A percentile compares a stretch with the other conserved stretches of the same genome.
These are phyloP conservation scores for Saccopteryx leptura DNA, from an alignment of 2,113 vertebrate species.

Conservation along the genomic window DNA sequence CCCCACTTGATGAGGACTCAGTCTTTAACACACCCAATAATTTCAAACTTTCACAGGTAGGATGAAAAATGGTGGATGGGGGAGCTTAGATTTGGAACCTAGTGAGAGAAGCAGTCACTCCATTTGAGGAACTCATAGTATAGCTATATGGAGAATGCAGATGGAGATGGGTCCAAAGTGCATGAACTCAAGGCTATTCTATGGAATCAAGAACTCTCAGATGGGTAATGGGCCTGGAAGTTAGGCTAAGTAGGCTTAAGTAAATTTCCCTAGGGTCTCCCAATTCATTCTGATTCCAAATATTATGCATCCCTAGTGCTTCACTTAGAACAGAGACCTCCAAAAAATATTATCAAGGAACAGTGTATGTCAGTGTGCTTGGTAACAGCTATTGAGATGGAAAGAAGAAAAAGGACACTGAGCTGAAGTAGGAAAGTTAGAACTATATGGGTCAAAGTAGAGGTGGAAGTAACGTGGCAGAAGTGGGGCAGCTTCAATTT, in stretches of 20 bases:
- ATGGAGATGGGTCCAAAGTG: background rate
- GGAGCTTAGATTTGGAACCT: background rate
- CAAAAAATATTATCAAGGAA: background rate
- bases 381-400: background rate
- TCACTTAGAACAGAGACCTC: slow-evolving; percentile 6
- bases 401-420: background rate
- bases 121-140: background rate
- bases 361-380: background rate
- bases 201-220: background rate
- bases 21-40: slow-evolving; percentile 1
- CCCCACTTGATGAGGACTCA: background rate
- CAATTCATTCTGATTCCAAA: background rate
- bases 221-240: background rate
- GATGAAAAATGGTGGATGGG: background rate
- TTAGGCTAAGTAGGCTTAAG: background rate
- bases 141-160: background rate
- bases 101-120: background rate
- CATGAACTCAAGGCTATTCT: background rate
- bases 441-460: background rate
- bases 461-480: background rate
- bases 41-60: background rate
- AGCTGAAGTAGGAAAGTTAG: background rate
- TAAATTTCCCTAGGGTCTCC: background rate
- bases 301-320: background rate
- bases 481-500: background rate